Conservation (phyloP, 2,888 invertebrate species). For the Drosophila longiperda region DNA sequence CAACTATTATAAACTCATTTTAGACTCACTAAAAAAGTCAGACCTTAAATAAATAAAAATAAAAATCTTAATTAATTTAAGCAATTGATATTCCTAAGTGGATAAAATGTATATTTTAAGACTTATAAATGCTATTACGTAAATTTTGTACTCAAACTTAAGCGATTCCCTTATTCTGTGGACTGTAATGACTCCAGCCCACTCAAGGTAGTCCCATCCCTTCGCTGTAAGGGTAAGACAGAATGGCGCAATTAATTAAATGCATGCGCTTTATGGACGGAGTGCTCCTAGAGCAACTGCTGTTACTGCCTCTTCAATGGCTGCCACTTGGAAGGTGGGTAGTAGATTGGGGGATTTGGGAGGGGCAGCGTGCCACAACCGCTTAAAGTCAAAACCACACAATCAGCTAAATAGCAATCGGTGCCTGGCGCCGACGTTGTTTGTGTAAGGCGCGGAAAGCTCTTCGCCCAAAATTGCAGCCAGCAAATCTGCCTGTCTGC, state of each 20-base stretch:
- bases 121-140: conserved; percentile 8
- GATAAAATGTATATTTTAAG: background rate
- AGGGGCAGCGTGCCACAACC: conserved; percentile 26
- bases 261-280: conserved; percentile 70
- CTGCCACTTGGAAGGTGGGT: background rate
- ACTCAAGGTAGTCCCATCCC: background rate
- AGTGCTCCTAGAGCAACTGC: conserved; percentile 1
- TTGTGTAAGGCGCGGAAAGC: conserved; percentile 44
- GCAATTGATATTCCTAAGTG: background rate
- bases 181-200: background rate
- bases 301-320: conserved; percentile 4
- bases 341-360: background rate
- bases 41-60: background rate
- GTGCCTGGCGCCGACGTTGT: conserved; percentile 46
- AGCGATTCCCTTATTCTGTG: conserved; percentile 1
- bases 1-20: too few species aligned
- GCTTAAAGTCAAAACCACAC: conserved; percentile 74
- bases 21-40: background rate
- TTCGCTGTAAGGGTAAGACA: conserved; percentile 55
- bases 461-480: conserved; percentile 23
- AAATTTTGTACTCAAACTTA: conserved; percentile 24
- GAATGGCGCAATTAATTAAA: conserved; percentile 73
- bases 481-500: conserved; percentile 20
- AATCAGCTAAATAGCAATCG: conserved; percentile 77
- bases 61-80: background rate